These are phyloP conservation scores for Drosophila diplacantha DNA, from an alignment of 2,888 invertebrate species.

Conservation along the genomic window DNA sequence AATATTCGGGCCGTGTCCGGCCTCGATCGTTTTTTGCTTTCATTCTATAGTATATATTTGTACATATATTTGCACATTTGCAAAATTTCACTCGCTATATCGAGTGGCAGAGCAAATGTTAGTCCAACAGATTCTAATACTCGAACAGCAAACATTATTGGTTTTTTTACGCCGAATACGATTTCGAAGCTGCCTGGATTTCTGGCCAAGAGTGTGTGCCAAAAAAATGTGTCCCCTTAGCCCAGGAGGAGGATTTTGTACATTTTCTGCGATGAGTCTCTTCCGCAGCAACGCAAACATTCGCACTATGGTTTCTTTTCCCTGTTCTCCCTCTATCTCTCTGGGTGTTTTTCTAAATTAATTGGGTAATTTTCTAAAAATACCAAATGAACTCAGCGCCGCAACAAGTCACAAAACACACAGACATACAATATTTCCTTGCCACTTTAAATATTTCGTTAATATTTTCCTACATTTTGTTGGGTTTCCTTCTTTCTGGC, in stretches of 20 bases:
- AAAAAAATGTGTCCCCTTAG: conserved; percentile 20
- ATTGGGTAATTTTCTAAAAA: conserved; percentile 72
- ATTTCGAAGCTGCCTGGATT: conserved; percentile 9
- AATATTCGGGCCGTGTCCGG: conserved; percentile 39
- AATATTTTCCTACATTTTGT: conserved; percentile 27
- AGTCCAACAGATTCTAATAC: conserved; percentile 15
- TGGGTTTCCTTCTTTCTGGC: conserved; percentile 30
- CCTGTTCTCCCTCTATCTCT: conserved; percentile 10
- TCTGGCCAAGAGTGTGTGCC: conserved; percentile 11
- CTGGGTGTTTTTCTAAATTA: conserved; percentile 64
- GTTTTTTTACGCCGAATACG: neutral
- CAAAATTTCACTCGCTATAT: conserved; percentile 42
- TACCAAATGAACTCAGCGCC: conserved; percentile 72
- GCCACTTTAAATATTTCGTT: conserved; percentile 53
- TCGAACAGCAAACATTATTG: conserved; percentile 14
- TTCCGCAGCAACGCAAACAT: conserved; percentile 44
- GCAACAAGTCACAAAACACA: conserved; percentile 50
- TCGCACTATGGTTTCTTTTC: conserved; percentile 37
- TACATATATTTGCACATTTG: conserved; percentile 56
- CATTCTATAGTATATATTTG: conserved; percentile 8
- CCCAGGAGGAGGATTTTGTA: conserved; percentile 20
- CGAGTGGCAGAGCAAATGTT: conserved; percentile 19
- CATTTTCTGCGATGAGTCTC: conserved; percentile 38
- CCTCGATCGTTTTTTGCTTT: conserved; percentile 49
- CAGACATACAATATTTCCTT: conserved; percentile 29